phyloP scores from a whole-genome alignment of 92 coral and sea anemone genomes.

The Metridium senile region DNA sequence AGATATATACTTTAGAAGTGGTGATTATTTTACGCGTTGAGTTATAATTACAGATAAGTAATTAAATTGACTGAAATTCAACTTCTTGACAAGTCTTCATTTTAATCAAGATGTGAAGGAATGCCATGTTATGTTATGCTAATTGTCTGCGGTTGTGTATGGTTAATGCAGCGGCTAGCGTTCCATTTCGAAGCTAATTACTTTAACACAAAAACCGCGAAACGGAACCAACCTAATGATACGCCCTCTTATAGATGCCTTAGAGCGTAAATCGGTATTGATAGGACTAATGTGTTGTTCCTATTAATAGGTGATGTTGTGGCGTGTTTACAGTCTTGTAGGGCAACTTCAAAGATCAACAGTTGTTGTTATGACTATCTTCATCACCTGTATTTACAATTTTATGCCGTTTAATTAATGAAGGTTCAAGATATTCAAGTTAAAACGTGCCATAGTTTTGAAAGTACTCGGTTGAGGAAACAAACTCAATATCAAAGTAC shows the following conservation, averaged over 20 bases:
- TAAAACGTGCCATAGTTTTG: too few relatives aligned
- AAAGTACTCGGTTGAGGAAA: too few relatives aligned
- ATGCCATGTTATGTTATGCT: neutral
- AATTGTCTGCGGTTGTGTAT: neutral
- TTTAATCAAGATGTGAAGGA: neutral
- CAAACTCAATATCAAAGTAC: too few relatives aligned
- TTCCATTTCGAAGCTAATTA: neutral
- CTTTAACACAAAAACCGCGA: neutral
- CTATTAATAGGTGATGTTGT: neutral
- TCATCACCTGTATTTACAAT: neutral
- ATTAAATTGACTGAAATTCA: too few relatives aligned
- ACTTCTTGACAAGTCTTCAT: too few relatives aligned
- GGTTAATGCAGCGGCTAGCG: neutral
- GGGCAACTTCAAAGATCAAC: neutral
- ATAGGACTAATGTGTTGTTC: neutral
- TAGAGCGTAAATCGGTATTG: slow-evolving; percentile 1
- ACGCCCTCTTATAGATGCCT: neutral
- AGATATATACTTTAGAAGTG: too few relatives aligned
- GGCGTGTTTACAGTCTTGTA: slow-evolving; percentile 1
- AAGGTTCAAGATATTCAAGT: too few relatives aligned
- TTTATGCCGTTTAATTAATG: too few relatives aligned
- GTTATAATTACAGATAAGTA: too few relatives aligned
- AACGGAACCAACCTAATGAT: neutral
- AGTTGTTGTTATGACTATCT: neutral
- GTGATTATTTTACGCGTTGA: too few relatives aligned